These are phyloP conservation scores for Scolopax rusticola DNA, from an alignment of 2,797 vertebrate species.

Conservation along the genomic window DNA sequence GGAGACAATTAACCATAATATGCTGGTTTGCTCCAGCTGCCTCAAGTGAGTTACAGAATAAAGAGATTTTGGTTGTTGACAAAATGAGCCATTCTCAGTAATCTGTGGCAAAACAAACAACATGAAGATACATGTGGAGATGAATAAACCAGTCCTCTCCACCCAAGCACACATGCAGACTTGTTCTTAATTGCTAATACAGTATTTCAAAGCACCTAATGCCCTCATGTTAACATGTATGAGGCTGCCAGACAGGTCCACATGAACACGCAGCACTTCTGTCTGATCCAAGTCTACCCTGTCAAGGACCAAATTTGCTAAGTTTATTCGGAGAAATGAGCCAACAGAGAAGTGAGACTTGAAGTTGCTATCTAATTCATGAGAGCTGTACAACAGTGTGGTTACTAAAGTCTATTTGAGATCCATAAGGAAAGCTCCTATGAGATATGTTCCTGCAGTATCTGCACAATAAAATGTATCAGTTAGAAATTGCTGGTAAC, in stretches of 20 bases:
- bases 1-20: neutral
- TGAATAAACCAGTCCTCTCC: neutral
- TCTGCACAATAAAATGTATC: neutral
- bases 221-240: neutral
- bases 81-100: neutral
- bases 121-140: neutral
- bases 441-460: neutral
- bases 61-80: neutral
- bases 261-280: neutral
- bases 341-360: neutral
- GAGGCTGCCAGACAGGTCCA: constrained; percentile 27
- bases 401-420: neutral
- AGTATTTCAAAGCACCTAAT: neutral
- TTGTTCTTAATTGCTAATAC: neutral
- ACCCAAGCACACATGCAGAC: neutral
- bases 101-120: neutral
- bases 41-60: neutral
- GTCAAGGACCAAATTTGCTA: neutral
- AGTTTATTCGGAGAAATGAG: neutral
- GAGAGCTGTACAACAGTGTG: neutral
- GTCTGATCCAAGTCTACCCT: neutral
- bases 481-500: neutral
- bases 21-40: neutral
- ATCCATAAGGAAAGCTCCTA: neutral
- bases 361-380: neutral